Evolutionary conservation across 2,113 vertebrate species (phyloP).

Genomic region (Malurus cyaneus): DNA sequence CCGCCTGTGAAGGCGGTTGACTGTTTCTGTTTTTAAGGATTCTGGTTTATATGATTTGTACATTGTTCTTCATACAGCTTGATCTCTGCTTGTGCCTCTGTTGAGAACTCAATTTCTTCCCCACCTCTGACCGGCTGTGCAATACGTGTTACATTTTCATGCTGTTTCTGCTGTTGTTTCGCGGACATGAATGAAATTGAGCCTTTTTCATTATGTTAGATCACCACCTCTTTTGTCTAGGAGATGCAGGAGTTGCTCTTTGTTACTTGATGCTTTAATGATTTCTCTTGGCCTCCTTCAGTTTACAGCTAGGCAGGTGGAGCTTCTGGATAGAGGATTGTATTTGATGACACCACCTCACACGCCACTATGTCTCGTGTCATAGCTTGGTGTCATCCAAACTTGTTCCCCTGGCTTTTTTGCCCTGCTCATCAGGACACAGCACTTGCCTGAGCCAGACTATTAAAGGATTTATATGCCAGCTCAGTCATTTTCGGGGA

Average conservation of each 20-base stretch:
- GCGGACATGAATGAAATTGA: background rate
- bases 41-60: background rate
- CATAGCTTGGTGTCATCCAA: background rate
- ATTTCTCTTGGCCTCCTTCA: no score
- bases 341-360: background rate
- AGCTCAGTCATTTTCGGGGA: background rate
- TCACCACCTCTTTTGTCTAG: no score
- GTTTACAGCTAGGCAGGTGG: background rate
- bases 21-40: background rate
- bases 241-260: background rate
- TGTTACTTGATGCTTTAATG: no score
- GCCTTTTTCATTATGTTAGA: no score
- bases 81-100: slow-evolving; percentile 27
- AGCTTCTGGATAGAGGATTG: background rate
- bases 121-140: background rate
- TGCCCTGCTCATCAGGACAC: background rate
- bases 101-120: background rate
- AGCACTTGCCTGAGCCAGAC: background rate
- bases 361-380: background rate
- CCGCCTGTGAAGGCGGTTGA: no score
- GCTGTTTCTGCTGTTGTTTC: background rate
- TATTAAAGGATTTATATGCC: background rate
- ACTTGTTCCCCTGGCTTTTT: slow-evolving; percentile 43
- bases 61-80: background rate
- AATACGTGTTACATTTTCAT: background rate